Percentiles rank a stretch among this genome's conserved stretches.
These are phyloP conservation scores for Pseudochirops cupreus DNA, from an alignment of 2,797 vertebrate genomes.

Conservation along the genomic window DNA sequence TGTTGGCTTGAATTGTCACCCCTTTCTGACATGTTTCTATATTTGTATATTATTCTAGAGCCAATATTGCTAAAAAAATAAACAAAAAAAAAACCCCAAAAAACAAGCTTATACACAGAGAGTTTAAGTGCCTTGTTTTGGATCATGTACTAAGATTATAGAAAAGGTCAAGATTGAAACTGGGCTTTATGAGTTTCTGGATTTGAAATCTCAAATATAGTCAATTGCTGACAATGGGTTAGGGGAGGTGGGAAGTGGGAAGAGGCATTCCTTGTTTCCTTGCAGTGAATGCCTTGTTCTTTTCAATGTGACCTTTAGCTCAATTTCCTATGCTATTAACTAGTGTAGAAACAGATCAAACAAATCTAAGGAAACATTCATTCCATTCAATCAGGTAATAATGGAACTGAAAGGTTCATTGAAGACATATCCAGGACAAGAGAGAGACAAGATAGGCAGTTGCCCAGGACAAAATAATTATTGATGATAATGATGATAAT, in stretches of 20 bases:
- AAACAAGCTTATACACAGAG: neutral
- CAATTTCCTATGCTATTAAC: neutral
- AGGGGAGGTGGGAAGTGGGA: rapidly evolving
- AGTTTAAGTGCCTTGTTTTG: neutral
- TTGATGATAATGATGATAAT: neutral
- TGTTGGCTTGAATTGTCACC: neutral
- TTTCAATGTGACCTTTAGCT: neutral
- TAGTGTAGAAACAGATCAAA: neutral
- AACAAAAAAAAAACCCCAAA: too few relatives aligned
- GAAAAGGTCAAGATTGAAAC: neutral
- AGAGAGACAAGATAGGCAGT: neutral
- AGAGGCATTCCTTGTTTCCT: neutral
- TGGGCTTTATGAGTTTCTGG: neutral
- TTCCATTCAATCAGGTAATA: neutral
- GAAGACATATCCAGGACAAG: neutral
- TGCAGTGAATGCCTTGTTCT: neutral
- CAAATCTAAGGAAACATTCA: neutral
- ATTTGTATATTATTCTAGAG: neutral
- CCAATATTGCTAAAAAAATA: neutral
- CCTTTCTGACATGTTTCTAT: neutral
- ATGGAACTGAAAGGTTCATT: neutral
- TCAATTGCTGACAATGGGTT: neutral
- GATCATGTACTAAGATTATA: neutral
- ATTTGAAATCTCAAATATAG: neutral
- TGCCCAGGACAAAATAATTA: neutral